These are phyloP conservation scores for Neosilurus hyrtlii DNA, from an alignment of 2,797 vertebrate species.

Conservation along the genomic window DNA sequence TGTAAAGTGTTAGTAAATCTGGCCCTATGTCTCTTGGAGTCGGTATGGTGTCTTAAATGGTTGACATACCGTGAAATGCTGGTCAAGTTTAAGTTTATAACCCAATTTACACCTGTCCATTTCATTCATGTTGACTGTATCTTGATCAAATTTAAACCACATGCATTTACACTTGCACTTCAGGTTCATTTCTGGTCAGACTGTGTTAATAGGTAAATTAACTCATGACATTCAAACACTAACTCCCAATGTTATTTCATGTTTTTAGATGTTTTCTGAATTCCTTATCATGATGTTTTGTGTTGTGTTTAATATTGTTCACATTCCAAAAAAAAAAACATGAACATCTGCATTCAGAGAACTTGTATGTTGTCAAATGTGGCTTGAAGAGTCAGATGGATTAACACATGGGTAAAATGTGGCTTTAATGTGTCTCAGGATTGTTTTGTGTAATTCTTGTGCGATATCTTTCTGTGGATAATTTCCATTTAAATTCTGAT, in stretches of 20 bases:
- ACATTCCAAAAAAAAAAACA: slow-evolving; percentile 1
- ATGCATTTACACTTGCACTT: slow-evolving; percentile 2
- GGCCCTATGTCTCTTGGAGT: not conserved
- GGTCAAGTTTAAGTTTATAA: not conserved
- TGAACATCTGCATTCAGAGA: slow-evolving; percentile 30
- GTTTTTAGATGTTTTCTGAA: slow-evolving; percentile 5
- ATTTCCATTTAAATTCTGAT: not conserved
- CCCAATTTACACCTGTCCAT: slow-evolving; percentile 8
- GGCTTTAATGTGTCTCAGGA: not conserved
- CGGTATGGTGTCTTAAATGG: not conserved
- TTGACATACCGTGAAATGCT: not conserved
- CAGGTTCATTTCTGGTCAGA: not conserved
- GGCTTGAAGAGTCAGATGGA: slow-evolving; percentile 6
- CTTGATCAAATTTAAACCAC: not conserved
- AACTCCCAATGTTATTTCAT: slow-evolving; percentile 8
- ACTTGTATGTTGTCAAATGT: slow-evolving; percentile 26
- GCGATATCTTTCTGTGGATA: not conserved
- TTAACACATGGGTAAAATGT: not conserved
- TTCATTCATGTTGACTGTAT: not conserved
- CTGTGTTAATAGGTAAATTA: not conserved
- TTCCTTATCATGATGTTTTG: not conserved
- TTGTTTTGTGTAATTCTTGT: not conserved
- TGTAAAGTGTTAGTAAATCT: too few relatives aligned
- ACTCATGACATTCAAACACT: not conserved
- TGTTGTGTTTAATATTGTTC: slow-evolving; percentile 8